Conservation (phyloP, 2,888 invertebrate species). For the Watsonalla binaria region DNA sequence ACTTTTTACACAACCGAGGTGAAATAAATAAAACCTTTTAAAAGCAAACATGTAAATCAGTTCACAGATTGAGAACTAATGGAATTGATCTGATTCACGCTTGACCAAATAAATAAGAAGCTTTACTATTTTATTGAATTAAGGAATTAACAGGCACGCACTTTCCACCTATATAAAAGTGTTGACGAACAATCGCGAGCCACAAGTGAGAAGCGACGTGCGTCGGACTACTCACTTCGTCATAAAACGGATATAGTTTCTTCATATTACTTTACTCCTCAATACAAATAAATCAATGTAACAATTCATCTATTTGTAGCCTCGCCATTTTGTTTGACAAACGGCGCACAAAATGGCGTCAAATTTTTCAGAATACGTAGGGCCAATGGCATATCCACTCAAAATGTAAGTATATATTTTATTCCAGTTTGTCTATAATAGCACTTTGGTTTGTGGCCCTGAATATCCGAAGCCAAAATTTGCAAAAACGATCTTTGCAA, state of each 20-base stretch:
- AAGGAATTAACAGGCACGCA: constrained; percentile 76
- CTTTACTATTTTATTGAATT: constrained; percentile 77
- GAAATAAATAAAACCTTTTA: neutral
- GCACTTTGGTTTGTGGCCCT: neutral
- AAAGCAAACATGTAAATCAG: constrained; percentile 27
- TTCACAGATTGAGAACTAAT: constrained; percentile 60
- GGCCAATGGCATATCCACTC: constrained; percentile 64
- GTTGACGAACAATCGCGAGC: constrained; percentile 15
- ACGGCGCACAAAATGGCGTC: constrained; percentile 59
- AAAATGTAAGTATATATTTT: constrained; percentile 57
- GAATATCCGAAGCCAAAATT: too few relatives aligned
- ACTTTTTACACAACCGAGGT: neutral
- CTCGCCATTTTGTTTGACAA: constrained; percentile 46
- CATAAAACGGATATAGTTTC: constrained; percentile 31
- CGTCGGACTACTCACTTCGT: constrained; percentile 79
- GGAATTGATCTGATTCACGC: constrained; percentile 52
- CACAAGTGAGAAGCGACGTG: constrained; percentile 77
- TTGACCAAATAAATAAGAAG: constrained; percentile 69
- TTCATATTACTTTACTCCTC: constrained; percentile 12
- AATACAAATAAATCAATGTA: constrained; percentile 40
- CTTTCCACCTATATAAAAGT: constrained; percentile 64
- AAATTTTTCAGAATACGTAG: constrained; percentile 55
- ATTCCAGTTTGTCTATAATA: constrained; percentile 1
- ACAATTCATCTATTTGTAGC: constrained; percentile 5
- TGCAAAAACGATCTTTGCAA: too few relatives aligned